Base-by-base conservation (phyloP, 2,113 vertebrate species). In the Talpa occidentalis region DNA sequence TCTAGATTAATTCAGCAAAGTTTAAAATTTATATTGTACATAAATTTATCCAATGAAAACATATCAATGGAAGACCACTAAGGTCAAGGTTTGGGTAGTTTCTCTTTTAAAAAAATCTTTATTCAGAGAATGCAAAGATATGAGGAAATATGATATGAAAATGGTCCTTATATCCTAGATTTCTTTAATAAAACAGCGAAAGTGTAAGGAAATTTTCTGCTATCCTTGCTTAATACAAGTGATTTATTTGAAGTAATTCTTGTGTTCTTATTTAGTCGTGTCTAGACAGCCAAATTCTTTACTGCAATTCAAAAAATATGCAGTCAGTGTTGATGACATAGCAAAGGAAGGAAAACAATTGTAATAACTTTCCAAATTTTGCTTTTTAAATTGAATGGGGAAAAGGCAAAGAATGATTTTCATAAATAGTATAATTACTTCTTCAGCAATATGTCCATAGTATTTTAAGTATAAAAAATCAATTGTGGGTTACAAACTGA, bases 241-340 rank as follows among this genome's bases (percentile, higher is more conserved):
- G 95, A 98, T 97, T 98, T 96, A 87, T 90, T 98, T 93, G 94
- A 96, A 97, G 86, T 94, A 96, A 97, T 95, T 92, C 95, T 88
- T 98, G 97, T 96, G 96, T 95, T 98, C 96, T 97, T 98, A 97
- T 98, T 98, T 98, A 98, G 97, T 90, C 97, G 80, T 94, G 96
- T 97, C 97, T 98, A 97, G 97, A 98, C 97, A 94, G 96, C 37
- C 1, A 5, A 97, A 97, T 97, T 97, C 90, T 97, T 97, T 91
- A 54, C 69, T 93, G 88, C 91, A 97, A 94, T 97, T 97, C 94
- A 93, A 98, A 97, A 97, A 98, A 98, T 98, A 98, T 96, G 92
- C 80, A 96, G 94, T 93, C 95, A 92, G 80, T 91, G 95, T 94
- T 97, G 96, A 97, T 94, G 95, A 96, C 93, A 94, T 93, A 96